Percentiles rank a stretch among this genome's conserved stretches.
phyloP scores from a whole-genome alignment of 1,140 invertebrate genomes.

The Drosophila chauvacae region DNA sequence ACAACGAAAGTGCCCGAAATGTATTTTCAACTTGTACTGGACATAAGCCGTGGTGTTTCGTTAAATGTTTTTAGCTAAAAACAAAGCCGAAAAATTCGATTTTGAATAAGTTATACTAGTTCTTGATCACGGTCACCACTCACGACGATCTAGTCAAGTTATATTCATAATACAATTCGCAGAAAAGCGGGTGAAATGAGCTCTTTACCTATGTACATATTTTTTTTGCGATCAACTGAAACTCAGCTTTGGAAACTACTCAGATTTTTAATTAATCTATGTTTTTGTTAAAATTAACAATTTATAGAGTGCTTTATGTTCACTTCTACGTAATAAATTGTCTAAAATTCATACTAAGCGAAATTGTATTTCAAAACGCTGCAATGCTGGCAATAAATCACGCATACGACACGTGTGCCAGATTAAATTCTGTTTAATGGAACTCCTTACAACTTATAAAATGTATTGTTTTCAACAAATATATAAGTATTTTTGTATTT shows the following conservation, averaged over 20 bases:
- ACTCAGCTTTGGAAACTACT: no score
- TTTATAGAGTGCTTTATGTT: not conserved
- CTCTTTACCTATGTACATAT: no score
- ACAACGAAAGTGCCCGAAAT: not conserved
- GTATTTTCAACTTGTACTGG: not conserved
- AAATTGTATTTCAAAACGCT: not conserved
- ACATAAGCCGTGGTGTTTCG: not conserved
- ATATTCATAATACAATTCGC: not conserved
- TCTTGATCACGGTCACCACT: not conserved
- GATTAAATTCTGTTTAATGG: not conserved
- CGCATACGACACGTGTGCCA: conserved; percentile 9
- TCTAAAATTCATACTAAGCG: not conserved
- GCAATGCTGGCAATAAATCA: not conserved
- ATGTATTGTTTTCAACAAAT: not conserved
- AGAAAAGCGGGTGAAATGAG: not conserved
- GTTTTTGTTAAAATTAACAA: not conserved
- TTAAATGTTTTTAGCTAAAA: not conserved
- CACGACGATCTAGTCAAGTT: not conserved
- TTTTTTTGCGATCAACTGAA: no score
- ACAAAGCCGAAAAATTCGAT: not conserved
- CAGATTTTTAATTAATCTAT: no score
- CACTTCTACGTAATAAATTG: not conserved
- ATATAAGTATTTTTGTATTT: not conserved
- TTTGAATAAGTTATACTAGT: not conserved
- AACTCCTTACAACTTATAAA: not conserved